A percentile compares a stretch with the other conserved stretches of the same genome.
Conservation (phyloP, 2,888 invertebrate genomes). For the Phoronis australis region DNA sequence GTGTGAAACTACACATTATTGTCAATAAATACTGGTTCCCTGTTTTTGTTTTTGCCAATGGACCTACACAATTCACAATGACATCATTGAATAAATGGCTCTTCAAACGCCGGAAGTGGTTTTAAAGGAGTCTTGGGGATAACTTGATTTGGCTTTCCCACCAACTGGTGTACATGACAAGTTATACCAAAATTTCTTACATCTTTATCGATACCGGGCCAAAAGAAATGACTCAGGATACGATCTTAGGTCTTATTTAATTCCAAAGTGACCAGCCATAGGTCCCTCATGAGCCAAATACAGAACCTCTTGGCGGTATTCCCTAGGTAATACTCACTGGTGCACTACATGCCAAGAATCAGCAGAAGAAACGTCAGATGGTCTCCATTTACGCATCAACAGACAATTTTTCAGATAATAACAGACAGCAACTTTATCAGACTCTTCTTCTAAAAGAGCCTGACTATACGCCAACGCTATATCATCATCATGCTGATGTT, state of each 20-base stretch:
- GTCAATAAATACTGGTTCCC: too few relatives aligned
- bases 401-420: slow-evolving; percentile 8
- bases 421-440: too few relatives aligned
- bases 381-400: slow-evolving; percentile 15
- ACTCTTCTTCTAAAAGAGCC: not conserved
- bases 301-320: slow-evolving; percentile 6
- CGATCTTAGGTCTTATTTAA: slow-evolving; percentile 9
- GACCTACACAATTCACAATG: too few relatives aligned
- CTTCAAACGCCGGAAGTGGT: slow-evolving; percentile 8
- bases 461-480: too few relatives aligned
- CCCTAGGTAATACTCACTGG: slow-evolving; percentile 8
- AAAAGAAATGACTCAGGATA: slow-evolving; percentile 10
- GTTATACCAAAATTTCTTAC: slow-evolving; percentile 7
- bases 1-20: too few relatives aligned
- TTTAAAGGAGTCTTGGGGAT: slow-evolving; percentile 8
- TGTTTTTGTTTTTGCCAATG: too few relatives aligned
- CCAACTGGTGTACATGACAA: slow-evolving; percentile 12
- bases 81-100: slow-evolving; percentile 14
- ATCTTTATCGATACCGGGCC: slow-evolving; percentile 7
- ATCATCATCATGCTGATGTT: too few relatives aligned
- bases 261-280: slow-evolving; percentile 12
- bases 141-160: slow-evolving; percentile 12
- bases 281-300: slow-evolving; percentile 12
- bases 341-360: slow-evolving; percentile 3
- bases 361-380: slow-evolving; percentile 5